Percentiles rank a stretch among this genome's conserved stretches.
Evolutionary conservation across 2,113 vertebrate genomes (phyloP).

Genomic region (Alosa alosa): DNA sequence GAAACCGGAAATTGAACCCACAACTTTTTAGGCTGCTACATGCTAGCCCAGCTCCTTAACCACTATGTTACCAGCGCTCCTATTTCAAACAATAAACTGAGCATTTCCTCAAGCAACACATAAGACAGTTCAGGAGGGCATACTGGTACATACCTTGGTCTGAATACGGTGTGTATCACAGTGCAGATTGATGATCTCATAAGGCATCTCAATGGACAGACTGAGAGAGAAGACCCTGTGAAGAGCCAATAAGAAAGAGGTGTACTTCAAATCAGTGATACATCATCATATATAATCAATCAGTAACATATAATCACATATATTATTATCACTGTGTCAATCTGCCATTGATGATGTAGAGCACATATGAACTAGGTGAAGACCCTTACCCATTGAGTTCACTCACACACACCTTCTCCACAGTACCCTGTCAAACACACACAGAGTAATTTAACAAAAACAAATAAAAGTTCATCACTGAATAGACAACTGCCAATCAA

Average conservation of each 20-base stretch:
- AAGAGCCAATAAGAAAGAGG: neutral
- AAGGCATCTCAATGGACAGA: conserved; percentile 79
- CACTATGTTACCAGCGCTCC: no score
- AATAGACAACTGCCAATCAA: neutral
- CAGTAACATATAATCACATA: neutral
- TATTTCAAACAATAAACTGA: neutral
- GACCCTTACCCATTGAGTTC: conserved; percentile 72
- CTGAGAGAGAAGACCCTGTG: conserved; percentile 73
- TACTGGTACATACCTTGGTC: conserved; percentile 70
- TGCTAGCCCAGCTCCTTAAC: no score
- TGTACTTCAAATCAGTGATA: no score
- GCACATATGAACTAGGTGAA: conserved; percentile 16
- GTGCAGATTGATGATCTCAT: conserved; percentile 67
- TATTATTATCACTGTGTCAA: no score
- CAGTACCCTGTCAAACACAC: conserved; percentile 60
- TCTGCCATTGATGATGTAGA: neutral
- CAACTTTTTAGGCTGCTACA: no score
- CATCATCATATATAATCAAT: neutral
- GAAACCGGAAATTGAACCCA: no score
- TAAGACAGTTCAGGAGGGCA: neutral
- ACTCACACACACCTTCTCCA: conserved; percentile 75
- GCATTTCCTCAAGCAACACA: neutral
- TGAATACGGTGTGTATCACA: conserved; percentile 73
- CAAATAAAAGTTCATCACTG: neutral
- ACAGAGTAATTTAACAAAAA: neutral